Base-by-base conservation (phyloP, 2,888 invertebrate species). In the Deilephila porcellus region DNA sequence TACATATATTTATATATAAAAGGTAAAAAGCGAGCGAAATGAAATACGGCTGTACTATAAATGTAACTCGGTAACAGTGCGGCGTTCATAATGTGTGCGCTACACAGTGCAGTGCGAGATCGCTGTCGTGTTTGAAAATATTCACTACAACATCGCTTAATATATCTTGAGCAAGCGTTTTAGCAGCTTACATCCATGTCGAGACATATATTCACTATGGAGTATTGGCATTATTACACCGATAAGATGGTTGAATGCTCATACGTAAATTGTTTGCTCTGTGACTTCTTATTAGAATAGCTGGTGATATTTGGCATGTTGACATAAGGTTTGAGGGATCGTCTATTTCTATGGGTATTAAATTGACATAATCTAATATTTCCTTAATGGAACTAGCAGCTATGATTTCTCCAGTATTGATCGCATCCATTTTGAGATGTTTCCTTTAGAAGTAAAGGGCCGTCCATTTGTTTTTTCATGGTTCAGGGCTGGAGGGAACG, bases 1-100 rank as follows among this genome's bases (percentile, higher is more conserved):
- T 67, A 67, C 17, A 25, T 45, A 17, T 67, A 67, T 52, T 52
- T 45, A 20, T 67, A 45, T 67, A 52, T 19, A 63, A 32, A 32
- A 34, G 19, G 19, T 19, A 67, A 67, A 52, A 45, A 8, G 20
- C 67, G 45, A 64, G 37, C 64, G 45, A 25, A 67, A 67, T 67
- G 67, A 67, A 20, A 67, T 67, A 67, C 25, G 52, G 52, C 11
- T 67, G 67, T 67, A 45, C 67, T 67, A 67, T 67, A 67, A 67
- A 67, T 67, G 67, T 67, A 67, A 52, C 67, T 20, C 45, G 45
- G 67, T 67, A 67, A 64, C 45, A n/a, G 45, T 45, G 45, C 52
- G 45, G 52, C 52, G 67, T 67, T 67, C 64, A 52, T 67, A 67
- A 67, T 67, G 52, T 67, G 45, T 67, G 67, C 6, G 45, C 25